Conservation (phyloP, 2,113 vertebrate species). For the Nannospalax galili region DNA sequence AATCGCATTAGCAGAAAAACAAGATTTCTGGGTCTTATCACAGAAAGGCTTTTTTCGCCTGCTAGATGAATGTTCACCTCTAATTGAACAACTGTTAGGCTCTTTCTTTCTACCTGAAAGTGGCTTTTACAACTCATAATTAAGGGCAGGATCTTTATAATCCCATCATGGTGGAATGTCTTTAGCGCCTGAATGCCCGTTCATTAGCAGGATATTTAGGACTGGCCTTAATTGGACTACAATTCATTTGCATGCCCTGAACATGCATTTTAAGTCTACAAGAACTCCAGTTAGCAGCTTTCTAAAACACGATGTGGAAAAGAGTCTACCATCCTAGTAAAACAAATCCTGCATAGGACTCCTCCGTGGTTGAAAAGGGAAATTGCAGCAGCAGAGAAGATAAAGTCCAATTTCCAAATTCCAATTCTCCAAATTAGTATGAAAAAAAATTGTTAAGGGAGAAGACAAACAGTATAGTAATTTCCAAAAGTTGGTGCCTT, state of each 20-base stretch:
- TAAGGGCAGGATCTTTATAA: conserved; percentile 65
- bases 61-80: conserved; percentile 65
- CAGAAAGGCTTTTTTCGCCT: conserved; percentile 58
- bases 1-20: conserved; percentile 83
- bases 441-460: not conserved
- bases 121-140: conserved; percentile 71
- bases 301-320: not conserved
- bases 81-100: conserved; percentile 71
- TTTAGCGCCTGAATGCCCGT: not conserved
- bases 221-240: conserved; percentile 32
- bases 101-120: conserved; percentile 76
- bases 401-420: not conserved
- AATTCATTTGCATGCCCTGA: conserved; percentile 53
- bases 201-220: conserved; percentile 57
- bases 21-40: conserved; percentile 81
- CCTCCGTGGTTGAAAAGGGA: not conserved
- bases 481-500: not conserved
- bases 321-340: not conserved
- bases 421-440: not conserved
- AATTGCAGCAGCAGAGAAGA: not conserved
- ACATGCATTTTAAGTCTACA: conserved; percentile 51
- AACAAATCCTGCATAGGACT: not conserved
- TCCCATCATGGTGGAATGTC: conserved; percentile 59
- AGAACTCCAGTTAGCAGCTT: not conserved
- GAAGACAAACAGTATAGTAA: not conserved